phyloP scores from a whole-genome alignment of 1,140 invertebrate species.

The Cecropterus lyciades region DNA sequence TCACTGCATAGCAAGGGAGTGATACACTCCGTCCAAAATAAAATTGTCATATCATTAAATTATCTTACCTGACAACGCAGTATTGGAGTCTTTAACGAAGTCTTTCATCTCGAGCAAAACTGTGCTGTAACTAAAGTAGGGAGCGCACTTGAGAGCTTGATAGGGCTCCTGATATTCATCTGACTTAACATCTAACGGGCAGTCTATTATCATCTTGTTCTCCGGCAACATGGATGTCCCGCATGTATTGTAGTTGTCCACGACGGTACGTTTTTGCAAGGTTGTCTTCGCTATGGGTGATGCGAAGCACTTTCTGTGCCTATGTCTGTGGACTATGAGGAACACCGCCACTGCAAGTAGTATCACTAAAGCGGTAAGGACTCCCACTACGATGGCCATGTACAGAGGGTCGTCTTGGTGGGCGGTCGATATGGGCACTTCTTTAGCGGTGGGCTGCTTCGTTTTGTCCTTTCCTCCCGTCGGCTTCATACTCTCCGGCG shows the following conservation, averaged over 20 bases:
- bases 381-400: conserved; percentile 93
- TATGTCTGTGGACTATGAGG: conserved; percentile 90
- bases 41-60: not conserved
- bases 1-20: too few relatives aligned
- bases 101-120: conserved; percentile 91
- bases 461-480: conserved; percentile 78
- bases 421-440: conserved; percentile 87
- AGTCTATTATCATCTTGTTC: conserved; percentile 80
- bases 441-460: conserved; percentile 80
- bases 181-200: conserved; percentile 85
- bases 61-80: conserved; percentile 76
- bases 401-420: conserved; percentile 90
- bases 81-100: conserved; percentile 86
- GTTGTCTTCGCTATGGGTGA: conserved; percentile 89
- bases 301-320: conserved; percentile 91
- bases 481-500: conserved; percentile 84
- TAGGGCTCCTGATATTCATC: conserved; percentile 93
- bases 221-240: conserved; percentile 85
- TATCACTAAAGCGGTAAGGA: conserved; percentile 91
- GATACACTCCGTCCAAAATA: too few relatives aligned
- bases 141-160: conserved; percentile 90
- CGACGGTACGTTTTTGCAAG: conserved; percentile 53
- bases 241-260: conserved; percentile 71
- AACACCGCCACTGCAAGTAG: conserved; percentile 90
- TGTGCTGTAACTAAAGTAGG: conserved; percentile 91